Base-by-base conservation (phyloP, 2,797 vertebrate species). In the Notoglanidium macrostoma region DNA sequence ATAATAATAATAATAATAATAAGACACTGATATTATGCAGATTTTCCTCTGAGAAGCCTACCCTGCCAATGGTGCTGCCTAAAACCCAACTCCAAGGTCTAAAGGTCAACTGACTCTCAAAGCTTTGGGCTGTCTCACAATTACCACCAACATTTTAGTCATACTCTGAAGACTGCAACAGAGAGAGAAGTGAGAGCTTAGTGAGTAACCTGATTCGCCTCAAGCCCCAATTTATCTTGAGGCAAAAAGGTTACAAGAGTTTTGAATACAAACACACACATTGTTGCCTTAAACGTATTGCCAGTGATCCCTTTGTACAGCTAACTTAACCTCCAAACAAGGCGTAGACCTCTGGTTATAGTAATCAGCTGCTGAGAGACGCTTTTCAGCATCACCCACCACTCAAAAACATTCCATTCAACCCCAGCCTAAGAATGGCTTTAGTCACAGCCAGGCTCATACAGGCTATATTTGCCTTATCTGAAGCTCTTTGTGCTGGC, bases 401-500 rank as follows among this genome's bases (percentile, higher is more conserved):
- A 81, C 81, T 83, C 63, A 51, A 73, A 89, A 83, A 61, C 87
- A 70, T 87, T 84, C 86, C 82, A 54, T 68, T 86, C 15, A 44
- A 17, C 73, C 32, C 26, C 51, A 82, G 70, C 44, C 77, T 74
- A 76, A 83, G 73, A 87, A 90, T 76, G 81, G 72, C 63, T 63
- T 32, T 59, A 67, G 84, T 57, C 79, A 88, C 85, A 77, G 95
- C 96, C 94, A 94, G 61, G 21, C 80, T 82, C 87, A 85, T 26
- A 90, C 59, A 74, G 87, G 90, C 87, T 89, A 46, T 90, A 84
- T 77, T 93, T 93, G 91, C 89, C 93, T 96, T 96, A 96, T 96
- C 96, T 96, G 92, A 92, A 85, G 81, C 91, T 85, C 91, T 93
- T 86, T 89, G 90, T 93, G 68, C 93, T 94, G 94, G 90, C 90